Percentiles rank a stretch among this genome's conserved stretches.
phyloP scores from a whole-genome alignment of 2,797 vertebrate species.

The Acestrorhynchus altus region DNA sequence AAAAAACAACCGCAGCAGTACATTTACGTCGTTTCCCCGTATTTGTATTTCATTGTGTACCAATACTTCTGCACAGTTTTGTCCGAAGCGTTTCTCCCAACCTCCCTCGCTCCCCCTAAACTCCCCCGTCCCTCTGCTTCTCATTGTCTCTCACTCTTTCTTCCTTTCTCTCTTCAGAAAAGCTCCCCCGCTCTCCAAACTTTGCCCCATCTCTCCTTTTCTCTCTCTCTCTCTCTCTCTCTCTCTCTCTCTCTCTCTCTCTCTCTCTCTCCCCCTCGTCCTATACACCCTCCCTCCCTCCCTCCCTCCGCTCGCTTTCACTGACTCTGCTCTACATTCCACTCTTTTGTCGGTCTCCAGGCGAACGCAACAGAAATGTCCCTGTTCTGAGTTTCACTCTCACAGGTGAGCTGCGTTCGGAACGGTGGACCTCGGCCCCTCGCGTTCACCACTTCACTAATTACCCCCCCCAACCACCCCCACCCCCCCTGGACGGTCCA shows the following conservation, averaged over 20 bases:
- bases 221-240: not conserved
- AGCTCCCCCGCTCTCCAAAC: constrained; percentile 7
- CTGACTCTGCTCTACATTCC: not conserved
- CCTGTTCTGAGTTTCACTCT: not conserved
- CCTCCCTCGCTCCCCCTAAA: not conserved
- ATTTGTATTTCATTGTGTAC: not conserved
- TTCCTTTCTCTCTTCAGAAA: not conserved
- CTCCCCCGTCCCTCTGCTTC: not conserved
- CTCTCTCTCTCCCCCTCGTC: not conserved
- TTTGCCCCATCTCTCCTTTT: not conserved
- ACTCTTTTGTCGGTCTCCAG: not conserved
- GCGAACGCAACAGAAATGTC: not conserved
- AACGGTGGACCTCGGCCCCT: not conserved
- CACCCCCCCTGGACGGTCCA: not conserved
- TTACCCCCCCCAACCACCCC: too few relatives aligned
- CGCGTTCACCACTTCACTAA: not conserved
- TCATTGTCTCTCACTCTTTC: constrained; percentile 7
- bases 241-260: not conserved
- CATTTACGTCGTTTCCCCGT: too few relatives aligned
- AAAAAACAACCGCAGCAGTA: too few relatives aligned
- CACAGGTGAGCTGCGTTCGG: not conserved
- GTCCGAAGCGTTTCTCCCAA: not conserved
- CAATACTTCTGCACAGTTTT: not conserved
- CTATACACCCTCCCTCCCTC: not conserved
- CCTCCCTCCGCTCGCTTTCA: constrained; percentile 33